Conservation (phyloP, 2,797 vertebrate genomes). For the Poeciliopsis turneri region DNA sequence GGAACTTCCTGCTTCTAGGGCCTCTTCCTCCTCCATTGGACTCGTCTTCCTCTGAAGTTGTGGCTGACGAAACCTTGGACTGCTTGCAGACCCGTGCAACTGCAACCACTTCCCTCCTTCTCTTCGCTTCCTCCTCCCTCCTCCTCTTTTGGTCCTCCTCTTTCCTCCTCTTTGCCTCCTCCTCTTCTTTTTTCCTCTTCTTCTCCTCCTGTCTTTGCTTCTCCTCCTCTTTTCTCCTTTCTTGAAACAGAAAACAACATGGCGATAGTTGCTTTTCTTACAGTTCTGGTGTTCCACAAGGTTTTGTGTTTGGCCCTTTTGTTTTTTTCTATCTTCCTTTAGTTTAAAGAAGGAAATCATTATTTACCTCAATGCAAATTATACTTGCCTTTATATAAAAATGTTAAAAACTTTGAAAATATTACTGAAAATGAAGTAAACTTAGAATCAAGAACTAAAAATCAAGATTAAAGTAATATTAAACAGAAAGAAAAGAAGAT, state of each 20-base stretch:
- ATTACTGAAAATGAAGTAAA: not conserved
- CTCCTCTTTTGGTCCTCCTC: slow-evolving; percentile 75
- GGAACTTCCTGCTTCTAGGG: slow-evolving; percentile 93
- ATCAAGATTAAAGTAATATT: not conserved
- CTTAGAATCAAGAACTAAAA: not conserved
- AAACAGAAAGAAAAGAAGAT: not conserved
- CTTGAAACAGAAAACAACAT: slow-evolving; percentile 9
- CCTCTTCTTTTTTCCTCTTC: slow-evolving; percentile 65
- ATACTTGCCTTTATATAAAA: not conserved
- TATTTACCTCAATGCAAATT: not conserved
- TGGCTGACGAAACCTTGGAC: slow-evolving; percentile 84
- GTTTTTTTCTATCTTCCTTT: not conserved
- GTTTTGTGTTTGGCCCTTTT: not conserved
- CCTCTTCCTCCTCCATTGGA: slow-evolving; percentile 41
- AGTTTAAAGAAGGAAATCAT: not conserved
- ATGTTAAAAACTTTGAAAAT: not conserved
- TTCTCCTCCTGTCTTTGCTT: slow-evolving; percentile 66
- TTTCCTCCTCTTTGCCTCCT: slow-evolving; percentile 64
- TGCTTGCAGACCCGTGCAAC: slow-evolving; percentile 80
- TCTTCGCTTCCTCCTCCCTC: slow-evolving; percentile 66
- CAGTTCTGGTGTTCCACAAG: slow-evolving; percentile 8
- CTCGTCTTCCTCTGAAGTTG: slow-evolving; percentile 79
- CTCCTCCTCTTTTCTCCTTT: slow-evolving; percentile 72
- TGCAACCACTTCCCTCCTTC: slow-evolving; percentile 71
- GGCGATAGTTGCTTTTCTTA: not conserved